A percentile compares a stretch with the other conserved stretches of the same genome.
phyloP scores from a whole-genome alignment of 2,113 vertebrate genomes.

The Cynoglossus semilaevis region DNA sequence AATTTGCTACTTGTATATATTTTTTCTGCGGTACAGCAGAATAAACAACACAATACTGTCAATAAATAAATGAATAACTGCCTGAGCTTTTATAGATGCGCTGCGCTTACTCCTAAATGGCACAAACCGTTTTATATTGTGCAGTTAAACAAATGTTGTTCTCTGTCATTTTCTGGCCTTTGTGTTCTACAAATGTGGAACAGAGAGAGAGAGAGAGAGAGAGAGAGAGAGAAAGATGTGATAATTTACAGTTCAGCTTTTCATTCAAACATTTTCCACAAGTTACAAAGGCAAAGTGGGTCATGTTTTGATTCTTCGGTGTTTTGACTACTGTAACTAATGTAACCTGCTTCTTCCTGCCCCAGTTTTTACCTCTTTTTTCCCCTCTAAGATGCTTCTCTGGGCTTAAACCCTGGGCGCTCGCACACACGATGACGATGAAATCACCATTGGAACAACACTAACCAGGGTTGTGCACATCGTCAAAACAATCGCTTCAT shows the following conservation, averaged over 20 bases:
- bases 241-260: constrained; percentile 10
- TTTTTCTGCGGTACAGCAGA: no score
- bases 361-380: neutral
- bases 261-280: constrained; percentile 2
- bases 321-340: neutral
- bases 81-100: no score
- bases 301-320: constrained; percentile 2
- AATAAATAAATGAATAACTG: no score
- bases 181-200: no score
- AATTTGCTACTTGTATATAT: no score
- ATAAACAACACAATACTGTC: no score
- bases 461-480: neutral
- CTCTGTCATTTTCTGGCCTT: no score
- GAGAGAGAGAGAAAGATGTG: no score
- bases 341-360: neutral
- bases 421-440: neutral
- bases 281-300: neutral
- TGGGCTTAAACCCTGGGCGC: neutral
- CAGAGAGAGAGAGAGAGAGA: no score
- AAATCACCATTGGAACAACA: neutral
- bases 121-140: no score
- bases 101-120: no score
- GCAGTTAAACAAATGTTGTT: no score
- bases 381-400: neutral
- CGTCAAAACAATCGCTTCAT: constrained; percentile 17